phyloP scores from a whole-genome alignment of 2,113 vertebrate genomes.

The Nesoenas mayeri region DNA sequence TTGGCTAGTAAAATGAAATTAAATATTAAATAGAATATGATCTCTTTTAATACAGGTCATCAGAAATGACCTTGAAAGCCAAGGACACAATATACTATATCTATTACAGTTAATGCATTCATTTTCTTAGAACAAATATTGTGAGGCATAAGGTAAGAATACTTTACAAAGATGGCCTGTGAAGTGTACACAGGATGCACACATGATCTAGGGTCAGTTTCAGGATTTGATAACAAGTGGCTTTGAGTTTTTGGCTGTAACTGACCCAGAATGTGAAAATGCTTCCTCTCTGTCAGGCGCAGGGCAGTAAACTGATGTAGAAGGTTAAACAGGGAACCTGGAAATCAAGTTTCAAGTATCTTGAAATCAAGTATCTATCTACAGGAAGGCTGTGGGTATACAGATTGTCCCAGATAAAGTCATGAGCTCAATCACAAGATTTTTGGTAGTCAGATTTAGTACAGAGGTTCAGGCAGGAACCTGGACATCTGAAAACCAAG shows the following conservation, averaged over 20 bases:
- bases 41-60: not conserved
- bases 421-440: not conserved
- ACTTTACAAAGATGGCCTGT: not conserved
- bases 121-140: slow-evolving; percentile 22
- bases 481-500: not conserved
- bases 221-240: not conserved
- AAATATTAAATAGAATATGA: not conserved
- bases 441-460: not conserved
- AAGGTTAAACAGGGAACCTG: not conserved
- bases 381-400: not conserved
- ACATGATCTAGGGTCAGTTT: not conserved
- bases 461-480: not conserved
- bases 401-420: not conserved
- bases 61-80: slow-evolving; percentile 10
- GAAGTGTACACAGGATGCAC: not conserved
- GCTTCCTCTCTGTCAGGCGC: not conserved
- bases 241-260: not conserved
- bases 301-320: not conserved
- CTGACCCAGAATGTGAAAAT: not conserved
- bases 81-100: not conserved
- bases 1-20: not conserved
- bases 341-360: not conserved
- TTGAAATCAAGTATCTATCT: not conserved
- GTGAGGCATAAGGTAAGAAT: not conserved
- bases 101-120: not conserved